A percentile compares a stretch with the other conserved stretches of the same genome.
These are phyloP conservation scores for Melozone crissalis DNA, from an alignment of 2,113 vertebrate genomes.

Conservation along the genomic window DNA sequence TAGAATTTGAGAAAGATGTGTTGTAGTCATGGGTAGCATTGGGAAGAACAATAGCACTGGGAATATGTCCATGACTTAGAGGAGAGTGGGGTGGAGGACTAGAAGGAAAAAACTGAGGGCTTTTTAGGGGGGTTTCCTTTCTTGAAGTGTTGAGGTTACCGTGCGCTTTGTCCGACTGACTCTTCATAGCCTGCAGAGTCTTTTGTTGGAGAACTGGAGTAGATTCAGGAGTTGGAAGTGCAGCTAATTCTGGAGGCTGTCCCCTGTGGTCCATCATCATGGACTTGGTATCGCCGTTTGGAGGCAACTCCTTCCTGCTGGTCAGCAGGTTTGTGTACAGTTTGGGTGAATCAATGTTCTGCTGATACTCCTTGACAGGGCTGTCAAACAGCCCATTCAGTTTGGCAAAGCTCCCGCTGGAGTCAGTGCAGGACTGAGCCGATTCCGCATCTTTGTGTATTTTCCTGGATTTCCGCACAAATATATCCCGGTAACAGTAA, in stretches of 20 bases:
- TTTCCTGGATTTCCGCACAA: slow-evolving; percentile 88
- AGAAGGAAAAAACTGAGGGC: slow-evolving; percentile 89
- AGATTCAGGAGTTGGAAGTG: slow-evolving; percentile 94
- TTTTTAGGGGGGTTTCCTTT: slow-evolving; percentile 87
- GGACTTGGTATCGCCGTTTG: slow-evolving; percentile 84
- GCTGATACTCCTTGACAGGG: slow-evolving; percentile 94
- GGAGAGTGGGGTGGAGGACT: slow-evolving; percentile 88
- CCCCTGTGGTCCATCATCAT: slow-evolving; percentile 87
- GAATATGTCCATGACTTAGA: slow-evolving; percentile 89
- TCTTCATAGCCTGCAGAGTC: slow-evolving; percentile 89
- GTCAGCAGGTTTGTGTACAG: slow-evolving; percentile 92
- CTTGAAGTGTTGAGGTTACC: slow-evolving; percentile 80
- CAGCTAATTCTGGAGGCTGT: slow-evolving; percentile 92
- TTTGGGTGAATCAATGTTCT: slow-evolving; percentile 91
- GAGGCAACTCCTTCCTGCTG: slow-evolving; percentile 86
- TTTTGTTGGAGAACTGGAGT: slow-evolving; percentile 96
- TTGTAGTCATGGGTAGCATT: slow-evolving; percentile 94
- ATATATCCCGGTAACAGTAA: slow-evolving; percentile 93
- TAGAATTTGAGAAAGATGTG: slow-evolving; percentile 83
- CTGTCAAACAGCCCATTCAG: slow-evolving; percentile 95
- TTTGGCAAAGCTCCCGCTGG: slow-evolving; percentile 93
- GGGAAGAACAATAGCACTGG: slow-evolving; percentile 95
- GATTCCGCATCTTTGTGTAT: slow-evolving; percentile 94
- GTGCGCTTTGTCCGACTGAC: slow-evolving; percentile 87
- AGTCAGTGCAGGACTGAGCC: slow-evolving; percentile 91